Evolutionary conservation across 1,140 invertebrate genomes (phyloP).

Genomic region (Lordiphosa stackelbergi): DNA sequence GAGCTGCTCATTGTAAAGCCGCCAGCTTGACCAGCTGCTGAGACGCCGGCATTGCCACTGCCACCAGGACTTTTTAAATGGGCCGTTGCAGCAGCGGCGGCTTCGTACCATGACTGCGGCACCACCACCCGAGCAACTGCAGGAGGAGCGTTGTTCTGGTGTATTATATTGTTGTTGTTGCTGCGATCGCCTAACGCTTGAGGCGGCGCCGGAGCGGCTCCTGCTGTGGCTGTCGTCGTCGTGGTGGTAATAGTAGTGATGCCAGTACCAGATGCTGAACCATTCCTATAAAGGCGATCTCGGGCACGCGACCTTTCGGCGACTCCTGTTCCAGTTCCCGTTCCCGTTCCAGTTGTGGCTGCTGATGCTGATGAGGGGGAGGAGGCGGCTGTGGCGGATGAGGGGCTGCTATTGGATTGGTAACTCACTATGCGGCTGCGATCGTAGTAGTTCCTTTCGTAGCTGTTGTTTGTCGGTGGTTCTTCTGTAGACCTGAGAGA

Average conservation of each 20-base stretch:
- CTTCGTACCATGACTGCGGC: constrained; percentile 75
- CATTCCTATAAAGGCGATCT: constrained; percentile 68
- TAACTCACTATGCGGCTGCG: constrained; percentile 71
- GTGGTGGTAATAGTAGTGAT: constrained; percentile 50
- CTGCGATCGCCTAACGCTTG: constrained; percentile 64
- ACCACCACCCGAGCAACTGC: constrained; percentile 44
- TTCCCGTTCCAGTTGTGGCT: constrained; percentile 6
- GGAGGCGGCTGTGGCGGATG: constrained; percentile 18
- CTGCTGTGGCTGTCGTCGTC: constrained; percentile 32
- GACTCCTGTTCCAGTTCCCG: constrained; percentile 14
- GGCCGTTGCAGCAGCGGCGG: constrained; percentile 69
- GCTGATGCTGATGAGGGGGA: constrained; percentile 15
- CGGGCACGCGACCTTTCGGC: constrained; percentile 56
- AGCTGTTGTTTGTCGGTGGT: constrained; percentile 74
- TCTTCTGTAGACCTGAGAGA: constrained; percentile 78
- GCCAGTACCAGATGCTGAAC: constrained; percentile 47
- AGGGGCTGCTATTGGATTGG: constrained; percentile 43
- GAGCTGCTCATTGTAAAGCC: constrained; percentile 68
- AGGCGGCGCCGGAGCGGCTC: constrained; percentile 31
- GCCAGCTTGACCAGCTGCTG: constrained; percentile 59
- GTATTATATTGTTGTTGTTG: constrained; percentile 65
- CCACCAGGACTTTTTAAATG: constrained; percentile 76
- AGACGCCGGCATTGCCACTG: constrained; percentile 76
- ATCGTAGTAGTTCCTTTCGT: constrained; percentile 78
- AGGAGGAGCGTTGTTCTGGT: constrained; percentile 55